These are phyloP conservation scores for Elaeidobius kamerunicus DNA, from an alignment of 2,888 invertebrate genomes.

Conservation along the genomic window DNA sequence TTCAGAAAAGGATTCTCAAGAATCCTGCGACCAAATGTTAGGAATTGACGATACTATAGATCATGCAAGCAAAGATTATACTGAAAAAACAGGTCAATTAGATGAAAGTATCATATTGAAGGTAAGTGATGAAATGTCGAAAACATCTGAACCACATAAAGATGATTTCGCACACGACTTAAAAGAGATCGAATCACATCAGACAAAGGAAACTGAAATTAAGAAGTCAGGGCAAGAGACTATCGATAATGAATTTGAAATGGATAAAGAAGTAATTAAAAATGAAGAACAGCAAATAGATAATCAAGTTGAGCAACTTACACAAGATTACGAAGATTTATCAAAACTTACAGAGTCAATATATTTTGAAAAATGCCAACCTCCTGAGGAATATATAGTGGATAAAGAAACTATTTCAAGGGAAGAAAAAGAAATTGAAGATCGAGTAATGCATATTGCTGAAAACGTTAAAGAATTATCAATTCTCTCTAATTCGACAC, in stretches of 20 bases:
- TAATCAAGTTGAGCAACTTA: conserved; percentile 26
- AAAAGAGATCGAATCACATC: too few relatives aligned
- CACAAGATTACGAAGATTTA: conserved; percentile 19
- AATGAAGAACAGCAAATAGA: conserved; percentile 35
- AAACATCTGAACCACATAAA: too few relatives aligned
- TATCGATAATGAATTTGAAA: conserved; percentile 14
- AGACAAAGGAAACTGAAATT: too few relatives aligned
- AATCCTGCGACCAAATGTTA: neutral
- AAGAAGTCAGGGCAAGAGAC: too few relatives aligned
- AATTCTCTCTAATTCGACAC: conserved; percentile 20
- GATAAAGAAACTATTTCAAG: conserved; percentile 24
- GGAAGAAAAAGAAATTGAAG: conserved; percentile 33
- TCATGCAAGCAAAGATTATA: too few relatives aligned
- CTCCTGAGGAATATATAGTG: conserved; percentile 22
- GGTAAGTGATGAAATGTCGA: too few relatives aligned
- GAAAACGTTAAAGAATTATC: conserved; percentile 20
- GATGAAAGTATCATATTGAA: too few relatives aligned
- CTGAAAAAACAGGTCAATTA: too few relatives aligned
- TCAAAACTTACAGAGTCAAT: conserved; percentile 21
- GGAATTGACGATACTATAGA: too few relatives aligned
- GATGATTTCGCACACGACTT: too few relatives aligned
- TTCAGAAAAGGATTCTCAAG: conserved; percentile 1
- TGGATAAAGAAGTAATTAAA: conserved; percentile 12
- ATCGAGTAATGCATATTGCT: conserved; percentile 17
- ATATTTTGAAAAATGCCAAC: conserved; percentile 31